These are phyloP conservation scores for Rhagonycha lutea DNA, from an alignment of 2,888 invertebrate genomes.

Conservation along the genomic window DNA sequence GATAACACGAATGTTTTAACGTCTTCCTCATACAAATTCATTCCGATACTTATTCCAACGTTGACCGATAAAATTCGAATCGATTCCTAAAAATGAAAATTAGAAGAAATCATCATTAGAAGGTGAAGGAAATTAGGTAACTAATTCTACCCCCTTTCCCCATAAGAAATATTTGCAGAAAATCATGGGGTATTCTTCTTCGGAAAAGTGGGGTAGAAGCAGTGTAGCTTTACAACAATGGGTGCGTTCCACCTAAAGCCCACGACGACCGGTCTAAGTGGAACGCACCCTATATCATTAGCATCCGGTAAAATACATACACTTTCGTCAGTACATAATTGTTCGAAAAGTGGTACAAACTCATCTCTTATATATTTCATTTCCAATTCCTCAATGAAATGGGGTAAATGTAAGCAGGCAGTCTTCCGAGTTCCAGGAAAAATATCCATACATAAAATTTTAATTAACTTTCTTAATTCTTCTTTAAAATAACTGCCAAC, in stretches of 20 bases:
- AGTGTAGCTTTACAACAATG: no score
- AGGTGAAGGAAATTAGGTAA: no score
- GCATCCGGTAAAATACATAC: not conserved
- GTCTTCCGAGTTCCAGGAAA: not conserved
- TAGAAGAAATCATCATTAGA: not conserved
- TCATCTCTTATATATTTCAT: not conserved
- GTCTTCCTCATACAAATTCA: constrained; percentile 40
- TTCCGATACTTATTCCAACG: constrained; percentile 37
- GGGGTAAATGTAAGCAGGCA: not conserved
- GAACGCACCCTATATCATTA: not conserved
- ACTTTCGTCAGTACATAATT: not conserved
- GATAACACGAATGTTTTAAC: constrained; percentile 43
- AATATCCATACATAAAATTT: not conserved
- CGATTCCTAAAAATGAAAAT: constrained; percentile 41
- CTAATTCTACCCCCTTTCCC: no score
- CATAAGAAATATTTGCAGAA: no score
- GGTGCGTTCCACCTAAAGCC: no score
- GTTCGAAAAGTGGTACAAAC: not conserved
- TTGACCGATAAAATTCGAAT: constrained; percentile 38
- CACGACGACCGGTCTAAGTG: no score
- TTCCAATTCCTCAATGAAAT: not conserved
- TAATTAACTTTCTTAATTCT: not conserved
- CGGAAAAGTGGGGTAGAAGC: no score
- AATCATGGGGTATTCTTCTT: no score
- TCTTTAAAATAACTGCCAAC: not conserved